A percentile compares a stretch with the other conserved stretches of the same genome.
Evolutionary conservation across 2,113 vertebrate species (phyloP).

Genomic region (Recurvirostra avosetta): DNA sequence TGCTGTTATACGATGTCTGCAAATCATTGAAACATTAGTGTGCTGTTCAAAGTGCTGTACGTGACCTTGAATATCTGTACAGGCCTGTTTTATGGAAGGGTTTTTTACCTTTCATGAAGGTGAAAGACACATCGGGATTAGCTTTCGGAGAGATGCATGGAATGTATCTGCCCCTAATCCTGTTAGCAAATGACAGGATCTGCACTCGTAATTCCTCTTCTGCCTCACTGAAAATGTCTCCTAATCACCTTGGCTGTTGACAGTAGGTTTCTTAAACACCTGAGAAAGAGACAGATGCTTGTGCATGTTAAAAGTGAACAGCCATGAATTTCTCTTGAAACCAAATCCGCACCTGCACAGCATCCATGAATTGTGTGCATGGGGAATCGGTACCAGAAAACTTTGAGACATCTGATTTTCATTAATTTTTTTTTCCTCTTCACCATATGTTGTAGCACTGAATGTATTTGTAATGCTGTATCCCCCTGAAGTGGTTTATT

Average conservation of each 20-base stretch:
- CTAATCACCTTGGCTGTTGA: slow-evolving; percentile 28
- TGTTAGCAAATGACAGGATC: slow-evolving; percentile 16
- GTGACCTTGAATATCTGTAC: neutral
- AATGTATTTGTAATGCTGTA: neutral
- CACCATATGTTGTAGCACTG: neutral
- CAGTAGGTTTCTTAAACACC: slow-evolving; percentile 30
- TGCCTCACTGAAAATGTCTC: neutral
- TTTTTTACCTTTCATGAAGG: neutral
- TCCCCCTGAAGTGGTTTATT: slow-evolving; percentile 8
- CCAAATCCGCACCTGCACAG: neutral
- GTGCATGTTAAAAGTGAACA: slow-evolving; percentile 18
- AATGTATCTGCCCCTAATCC: slow-evolving; percentile 33
- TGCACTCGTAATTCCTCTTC: neutral
- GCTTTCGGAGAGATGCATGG: neutral
- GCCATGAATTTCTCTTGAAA: neutral
- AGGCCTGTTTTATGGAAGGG: neutral
- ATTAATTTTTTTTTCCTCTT: neutral
- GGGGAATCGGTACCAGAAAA: neutral
- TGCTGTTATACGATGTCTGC: neutral
- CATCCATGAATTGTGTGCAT: neutral
- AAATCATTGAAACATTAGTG: neutral
- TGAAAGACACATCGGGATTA: slow-evolving; percentile 4
- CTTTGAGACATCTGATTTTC: slow-evolving; percentile 22
- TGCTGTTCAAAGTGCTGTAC: neutral
- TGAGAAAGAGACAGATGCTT: slow-evolving; percentile 35